Evolutionary conservation across 1,140 invertebrate species (phyloP), one percentile per base, ranked within the genome.

Genomic region (Sitodiplosis mosellana): DNA sequence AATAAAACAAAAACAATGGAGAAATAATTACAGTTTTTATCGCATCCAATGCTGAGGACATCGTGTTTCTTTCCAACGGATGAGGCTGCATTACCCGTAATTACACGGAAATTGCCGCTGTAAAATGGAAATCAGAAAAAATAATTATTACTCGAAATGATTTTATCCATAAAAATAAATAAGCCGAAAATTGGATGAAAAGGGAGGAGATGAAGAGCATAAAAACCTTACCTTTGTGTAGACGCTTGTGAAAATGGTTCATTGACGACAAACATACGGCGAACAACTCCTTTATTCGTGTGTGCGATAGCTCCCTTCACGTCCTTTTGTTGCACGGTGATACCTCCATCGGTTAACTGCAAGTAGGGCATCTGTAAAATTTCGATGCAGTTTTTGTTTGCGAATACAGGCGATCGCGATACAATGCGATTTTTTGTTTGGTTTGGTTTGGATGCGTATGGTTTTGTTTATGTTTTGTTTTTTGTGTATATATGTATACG

Each of bases 11-110:
- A 14, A 38, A 5, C 3, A 38, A n/a, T 17, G 11, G 18, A 15
- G n/a, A n/a, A n/a, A 33, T 49, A 60, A 59, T 63, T 62, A 63
- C 61, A 63, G 55, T 64, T 63, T 55, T 64, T 64, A 54, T 64
- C 61, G 45, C 55, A 58, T 54, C 58, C 57, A 51, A 60, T 55
- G 52, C 59, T 64, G 46, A 64, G 52, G 40, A 64, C 59, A 37
- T 64, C 59, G 53, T 60, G 59, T 52, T 64, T 61, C 51, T 63
- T 63, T 47, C 61, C 56, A 46, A 60, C 58, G 47, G 58, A 53
- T 27, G 55, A 45, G 11, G 21, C 43, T 49, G 46, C 46, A 7
- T 54, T 52, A 44, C 58, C 61, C 42, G 61, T 63, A 22, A 63
- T 61, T 34, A 63, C 59, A 55, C 61, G 61, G 54, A 51, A 52